Evolutionary conservation across 2,888 invertebrate species (phyloP), one percentile per base, ranked within the genome.

Genomic region (Tetragonula carbonaria): DNA sequence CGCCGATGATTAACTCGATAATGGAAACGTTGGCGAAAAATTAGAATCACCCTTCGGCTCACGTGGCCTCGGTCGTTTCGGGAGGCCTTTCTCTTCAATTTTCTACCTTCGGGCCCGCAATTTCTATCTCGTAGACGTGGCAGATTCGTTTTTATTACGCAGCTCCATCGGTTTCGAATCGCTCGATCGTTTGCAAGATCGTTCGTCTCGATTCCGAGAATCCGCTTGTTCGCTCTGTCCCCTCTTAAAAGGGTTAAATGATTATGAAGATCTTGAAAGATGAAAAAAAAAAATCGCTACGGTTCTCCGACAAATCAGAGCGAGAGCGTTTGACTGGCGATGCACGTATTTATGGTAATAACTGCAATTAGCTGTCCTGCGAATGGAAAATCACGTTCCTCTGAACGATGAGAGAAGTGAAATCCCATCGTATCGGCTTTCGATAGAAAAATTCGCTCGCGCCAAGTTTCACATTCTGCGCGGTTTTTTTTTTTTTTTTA

Each of bases 1-100:
- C 68, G 16, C 63, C 63, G 65, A 80, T 53, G 78, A 76, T 78
- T 80, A 67, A 38, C 55, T 21, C 33, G 72, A 70, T 74, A 71
- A 88, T 75, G 21, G 51, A 14, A 65, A 53, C 59, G 21, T 55
- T 38, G 6, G 11, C 21, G 23, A 74, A 72, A 78, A 74, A 72
- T 38, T 55, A 28, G 8, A 21, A 16, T 66, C 57, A 70, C 21
- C 38, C 80, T 23, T 53, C 21, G 55, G 14, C 16, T 18, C 21
- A 21, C 21, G 11, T 21, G 45, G 70, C 57, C 59, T 66, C 51
- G 33, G 33, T 28, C 23, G 50, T 51, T 33, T 55, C 45, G 18
- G 59, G 14, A 14, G 59, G 14, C 73, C 63, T 74, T 66, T 59
- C 57, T 33, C 51, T 38, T 2, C 6, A 28, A 76, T 70, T 50